Evolutionary conservation across 2,797 vertebrate genomes (phyloP), one percentile per base, ranked within the genome.

Genomic region (Tragelaphus eurycerus): DNA sequence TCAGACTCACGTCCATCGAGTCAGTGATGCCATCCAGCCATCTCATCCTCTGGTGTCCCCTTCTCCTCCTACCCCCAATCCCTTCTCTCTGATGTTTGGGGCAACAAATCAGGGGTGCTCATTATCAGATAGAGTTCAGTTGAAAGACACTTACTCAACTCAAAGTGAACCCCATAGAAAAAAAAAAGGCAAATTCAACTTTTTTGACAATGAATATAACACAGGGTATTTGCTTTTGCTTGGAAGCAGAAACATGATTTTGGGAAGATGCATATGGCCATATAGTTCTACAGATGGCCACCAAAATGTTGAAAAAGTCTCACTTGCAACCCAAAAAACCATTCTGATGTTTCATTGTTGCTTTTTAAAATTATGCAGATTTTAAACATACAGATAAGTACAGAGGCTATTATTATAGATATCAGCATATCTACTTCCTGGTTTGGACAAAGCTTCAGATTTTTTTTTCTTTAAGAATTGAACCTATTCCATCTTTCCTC

Each of bases 171-270:
- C 50, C 19, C 0, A 0, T n/a, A 17, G 52, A 21, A 11, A 50
- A 71, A 50, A 71, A 71, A 86, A 57, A 74, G n/a, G 15, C 34
- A 96, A 86, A 89, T 94, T 85, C 29, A 83, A 15, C 38, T 64
- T 59, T 55, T 89, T 82, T 78, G 57, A 81, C 57, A 78, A 52
- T 48, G 31, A 57, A 34, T 67, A 31, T 78, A 57, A 85, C 52
- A 46, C 17, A 83, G 2, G 78, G 19, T 79, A 16, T 85, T 96
- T 92, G 76, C 59, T 95, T 93, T 90, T 48, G 52, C 79, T 74
- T 90, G 25, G 50, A 95, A 86, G 59, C 82, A 93, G 88, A 97
- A 95, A 43, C 4, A 11, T 81, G 64, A 93, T 92, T 95, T 90
- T 4, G 34, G 90, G 46, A 95, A 48, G 38, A 90, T 96, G 64